Evolutionary conservation across 2,797 vertebrate species (phyloP), one percentile per base, ranked within the genome.

Genomic region (Denticeps clupeoides): DNA sequence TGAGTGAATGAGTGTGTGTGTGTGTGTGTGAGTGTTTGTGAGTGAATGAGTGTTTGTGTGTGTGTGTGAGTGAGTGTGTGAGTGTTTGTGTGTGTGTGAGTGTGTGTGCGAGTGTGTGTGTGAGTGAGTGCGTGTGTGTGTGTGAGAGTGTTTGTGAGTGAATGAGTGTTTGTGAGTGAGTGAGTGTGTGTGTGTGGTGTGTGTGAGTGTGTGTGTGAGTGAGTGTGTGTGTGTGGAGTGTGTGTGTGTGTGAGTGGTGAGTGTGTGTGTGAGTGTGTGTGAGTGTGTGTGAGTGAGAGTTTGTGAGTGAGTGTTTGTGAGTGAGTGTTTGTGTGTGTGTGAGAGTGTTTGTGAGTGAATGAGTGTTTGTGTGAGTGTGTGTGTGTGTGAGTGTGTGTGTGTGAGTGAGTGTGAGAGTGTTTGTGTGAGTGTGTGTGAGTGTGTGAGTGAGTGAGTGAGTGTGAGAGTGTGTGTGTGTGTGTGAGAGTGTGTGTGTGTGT

Each of bases 171-270:
- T 6, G 12, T 7, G 31, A 2, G 12, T 6, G 31, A 15, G 5
- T 15, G 31, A 3, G 3, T 33, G 31, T 9, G 53, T 28, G 24
- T 10, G 41, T 25, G 23, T 12, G 4, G 51, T 32, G 45, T 41
- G 47, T 26, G 41, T 68, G 65, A 63, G 70, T 38, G 55, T 59
- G 49, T 19, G 33, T 19, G 33, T 37, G 33, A 35, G 37, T 37
- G 33, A 10, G 16, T 21, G 11, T 24, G 41, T 28, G 15, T 24
- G 41, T 44, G 19, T n/a, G 9, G 18, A 19, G 35, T 18, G 9
- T 11, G 35, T 25, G 1, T 25, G 38, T 11, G 26, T 27, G 47
- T 48, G 33, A n/a, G 12, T 47, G 33, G 47, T 48, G 33, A n/a
- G 12, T 47, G 33, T 22, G 40, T 32, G 32, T 40, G 47, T 47